Conservation (phyloP, 2,797 vertebrate species). For the Phyllotis vaccarum region DNA sequence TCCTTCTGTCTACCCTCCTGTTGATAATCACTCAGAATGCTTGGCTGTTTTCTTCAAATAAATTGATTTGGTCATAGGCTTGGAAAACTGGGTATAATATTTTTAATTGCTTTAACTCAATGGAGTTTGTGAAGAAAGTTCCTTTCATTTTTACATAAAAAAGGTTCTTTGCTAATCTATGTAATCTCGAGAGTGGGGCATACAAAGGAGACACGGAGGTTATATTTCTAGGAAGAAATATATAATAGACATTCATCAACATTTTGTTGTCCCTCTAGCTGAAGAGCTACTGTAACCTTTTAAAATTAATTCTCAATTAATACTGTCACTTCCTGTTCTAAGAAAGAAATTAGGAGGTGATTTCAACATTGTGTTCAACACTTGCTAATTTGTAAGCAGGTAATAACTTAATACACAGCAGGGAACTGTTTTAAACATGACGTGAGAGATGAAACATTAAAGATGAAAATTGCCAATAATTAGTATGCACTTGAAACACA, state of each 20-base stretch:
- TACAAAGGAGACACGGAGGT: not conserved
- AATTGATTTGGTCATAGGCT: not conserved
- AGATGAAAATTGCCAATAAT: not conserved
- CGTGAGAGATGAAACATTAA: not conserved
- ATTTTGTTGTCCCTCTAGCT: not conserved
- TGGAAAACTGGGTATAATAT: not conserved
- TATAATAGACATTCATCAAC: not conserved
- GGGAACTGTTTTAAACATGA: not conserved
- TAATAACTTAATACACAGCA: not conserved
- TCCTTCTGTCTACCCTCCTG: not conserved
- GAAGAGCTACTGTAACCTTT: conserved; percentile 41
- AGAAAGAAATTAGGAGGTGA: not conserved
- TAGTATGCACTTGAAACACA: not conserved
- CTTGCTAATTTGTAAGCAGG: not conserved
- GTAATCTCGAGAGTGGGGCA: not conserved
- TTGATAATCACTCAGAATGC: conserved; percentile 11
- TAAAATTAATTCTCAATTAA: not conserved
- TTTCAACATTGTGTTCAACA: not conserved
- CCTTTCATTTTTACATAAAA: not conserved
- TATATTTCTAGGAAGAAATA: not conserved
- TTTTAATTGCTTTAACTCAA: conserved; percentile 59
- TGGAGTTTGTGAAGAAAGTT: conserved; percentile 35
- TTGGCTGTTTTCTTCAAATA: conserved; percentile 18
- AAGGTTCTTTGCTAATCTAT: not conserved
- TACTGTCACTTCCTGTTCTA: not conserved